Base-by-base conservation (phyloP, 1,140 invertebrate species). In the Melanaphis sacchari region DNA sequence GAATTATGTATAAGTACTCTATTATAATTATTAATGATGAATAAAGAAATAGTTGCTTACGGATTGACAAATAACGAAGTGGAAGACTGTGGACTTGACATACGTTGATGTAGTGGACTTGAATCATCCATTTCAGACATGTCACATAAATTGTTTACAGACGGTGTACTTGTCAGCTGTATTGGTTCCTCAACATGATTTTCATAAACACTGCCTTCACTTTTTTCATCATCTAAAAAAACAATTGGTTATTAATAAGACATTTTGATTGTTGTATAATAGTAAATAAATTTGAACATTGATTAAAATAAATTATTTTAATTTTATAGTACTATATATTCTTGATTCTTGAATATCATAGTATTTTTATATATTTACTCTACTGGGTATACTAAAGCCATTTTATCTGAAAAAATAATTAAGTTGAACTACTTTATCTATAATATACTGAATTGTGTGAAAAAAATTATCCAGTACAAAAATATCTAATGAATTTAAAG, bases 1-100 rank as follows among this genome's bases (percentile, higher is more conserved):
- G 94, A 94, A 94, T 90, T 66, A 90, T 90, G 59, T 90, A 66
- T 66, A 90, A 95, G 43, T 93, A 41, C 52, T 66, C 59, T 66
- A 81, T 59, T 54, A 85, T 36, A 81, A 9, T 54, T 84, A 9
- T 54, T 84, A 93, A 91, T 82, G 22, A 41, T 21, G 26, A 93
- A 93, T 49, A 84, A 52, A 18, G 36, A 52, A 38, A 52, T 82
- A 49, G 11, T 54, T 54, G 40, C 81, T 41, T 85, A 93, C 91
- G 91, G n/a, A 84, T 93, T 93, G 40, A 85, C 46, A 93, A 93
- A 93, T 93, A 93, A 40, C 49, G 91, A 84, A 85, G 81, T 82
- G 26, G 91, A 85, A 84, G 76, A 41, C 81, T 49, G 91, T 54
- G 43, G 41, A 36, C 18, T n/a, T 40, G 91, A 41, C 54, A 93